phyloP scores from a whole-genome alignment of 2,113 vertebrate species.

The Clupea harengus region DNA sequence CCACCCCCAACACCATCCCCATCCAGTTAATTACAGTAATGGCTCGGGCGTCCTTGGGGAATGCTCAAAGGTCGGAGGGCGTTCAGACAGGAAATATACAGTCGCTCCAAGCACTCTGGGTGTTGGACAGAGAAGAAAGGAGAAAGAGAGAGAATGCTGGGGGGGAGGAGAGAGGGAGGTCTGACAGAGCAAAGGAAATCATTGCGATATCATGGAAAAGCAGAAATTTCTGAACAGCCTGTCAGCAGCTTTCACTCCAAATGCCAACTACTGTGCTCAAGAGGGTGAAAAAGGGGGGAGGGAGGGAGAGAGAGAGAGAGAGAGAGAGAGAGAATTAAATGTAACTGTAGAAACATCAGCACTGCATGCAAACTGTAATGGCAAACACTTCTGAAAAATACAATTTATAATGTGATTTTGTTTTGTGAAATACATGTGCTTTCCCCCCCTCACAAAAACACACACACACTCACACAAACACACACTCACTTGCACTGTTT shows the following conservation, averaged over 20 bases:
- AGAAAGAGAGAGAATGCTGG: not conserved
- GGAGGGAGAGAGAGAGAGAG: not conserved
- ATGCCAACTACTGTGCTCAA: slow-evolving; percentile 8
- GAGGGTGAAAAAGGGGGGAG: not conserved
- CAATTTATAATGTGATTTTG: not conserved
- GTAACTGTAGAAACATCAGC: not conserved
- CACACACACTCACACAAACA: not conserved
- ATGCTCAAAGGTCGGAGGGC: not conserved
- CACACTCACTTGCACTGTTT: not conserved
- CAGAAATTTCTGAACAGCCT: not conserved
- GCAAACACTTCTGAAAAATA: not conserved
- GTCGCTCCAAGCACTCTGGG: not conserved
- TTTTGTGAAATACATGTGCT: not conserved
- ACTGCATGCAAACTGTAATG: not conserved
- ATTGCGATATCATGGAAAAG: slow-evolving; percentile 1
- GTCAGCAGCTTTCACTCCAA: slow-evolving; percentile 7
- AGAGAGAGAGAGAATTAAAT: not conserved
- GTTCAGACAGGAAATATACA: slow-evolving; percentile 1
- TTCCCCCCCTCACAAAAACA: not conserved
- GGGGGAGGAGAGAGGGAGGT: not conserved
- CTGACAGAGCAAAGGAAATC: slow-evolving; percentile 4
- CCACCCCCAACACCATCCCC: not conserved
- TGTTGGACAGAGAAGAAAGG: not conserved
- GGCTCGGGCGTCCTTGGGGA: slow-evolving; percentile 25
- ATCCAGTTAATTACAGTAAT: slow-evolving; percentile 41